A percentile compares a stretch with the other conserved stretches of the same genome.
These are phyloP conservation scores for Plestiodon gilberti DNA, from an alignment of 2,113 vertebrate genomes.

Conservation along the genomic window DNA sequence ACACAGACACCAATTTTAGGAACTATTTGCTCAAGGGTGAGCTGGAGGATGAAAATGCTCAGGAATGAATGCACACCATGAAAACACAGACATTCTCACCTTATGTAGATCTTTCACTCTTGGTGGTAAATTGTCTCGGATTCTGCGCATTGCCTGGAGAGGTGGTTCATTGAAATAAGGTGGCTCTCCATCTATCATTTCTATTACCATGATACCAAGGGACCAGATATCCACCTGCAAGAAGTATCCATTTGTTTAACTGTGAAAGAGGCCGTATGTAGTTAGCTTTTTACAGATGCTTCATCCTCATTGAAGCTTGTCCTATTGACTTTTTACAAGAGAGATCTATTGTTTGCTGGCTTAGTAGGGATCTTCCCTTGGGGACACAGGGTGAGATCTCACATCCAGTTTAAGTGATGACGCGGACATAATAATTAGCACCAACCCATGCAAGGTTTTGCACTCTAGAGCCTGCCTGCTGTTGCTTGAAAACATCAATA, in stretches of 20 bases:
- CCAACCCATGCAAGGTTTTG: background rate
- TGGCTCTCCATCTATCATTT: conserved; percentile 98
- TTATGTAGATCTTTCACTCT: conserved; percentile 94
- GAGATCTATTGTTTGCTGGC: background rate
- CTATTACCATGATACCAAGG: conserved; percentile 98
- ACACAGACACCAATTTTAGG: too few relatives aligned
- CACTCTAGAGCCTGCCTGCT: background rate
- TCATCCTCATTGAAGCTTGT: fast-evolving
- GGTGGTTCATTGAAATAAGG: conserved; percentile 99
- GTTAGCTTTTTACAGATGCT: too few relatives aligned
- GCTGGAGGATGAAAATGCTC: fast-evolving
- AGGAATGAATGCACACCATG: fast-evolving
- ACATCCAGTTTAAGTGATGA: background rate
- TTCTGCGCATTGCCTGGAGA: conserved; percentile 98
- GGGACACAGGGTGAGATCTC: fast-evolving
- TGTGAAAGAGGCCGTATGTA: background rate
- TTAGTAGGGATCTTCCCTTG: fast-evolving
- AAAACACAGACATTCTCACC: conserved; percentile 69
- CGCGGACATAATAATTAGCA: background rate
- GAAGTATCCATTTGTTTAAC: background rate
- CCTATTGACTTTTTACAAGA: background rate
- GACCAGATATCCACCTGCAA: conserved; percentile 96
- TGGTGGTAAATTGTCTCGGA: conserved; percentile 96
- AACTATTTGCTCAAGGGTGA: background rate
- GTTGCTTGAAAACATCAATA: background rate